phyloP scores from a whole-genome alignment of 2,113 vertebrate genomes.

The Tursiops truncatus region DNA sequence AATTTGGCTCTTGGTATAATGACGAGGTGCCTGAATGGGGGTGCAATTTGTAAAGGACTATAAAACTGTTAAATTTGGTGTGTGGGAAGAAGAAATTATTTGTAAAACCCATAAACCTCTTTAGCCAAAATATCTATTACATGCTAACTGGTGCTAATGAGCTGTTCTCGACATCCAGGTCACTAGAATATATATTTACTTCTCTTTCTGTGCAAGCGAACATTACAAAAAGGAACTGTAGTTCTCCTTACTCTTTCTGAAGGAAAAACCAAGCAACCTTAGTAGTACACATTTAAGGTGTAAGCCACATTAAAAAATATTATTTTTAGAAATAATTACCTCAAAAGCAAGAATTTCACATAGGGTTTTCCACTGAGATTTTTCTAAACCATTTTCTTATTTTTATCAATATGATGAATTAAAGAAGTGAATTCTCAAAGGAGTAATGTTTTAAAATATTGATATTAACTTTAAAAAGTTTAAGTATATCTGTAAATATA shows the following conservation, averaged over 20 bases:
- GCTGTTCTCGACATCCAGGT: constrained; percentile 8
- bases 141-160: constrained; percentile 73
- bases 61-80: constrained; percentile 77
- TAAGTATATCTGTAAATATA: not conserved
- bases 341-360: constrained; percentile 25
- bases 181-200: constrained; percentile 35
- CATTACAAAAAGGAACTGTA: constrained; percentile 43
- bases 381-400: not conserved
- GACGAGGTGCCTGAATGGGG: constrained; percentile 58
- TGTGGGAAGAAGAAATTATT: constrained; percentile 76
- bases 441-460: not conserved
- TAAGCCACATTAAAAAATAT: not conserved
- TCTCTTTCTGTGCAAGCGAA: constrained; percentile 50
- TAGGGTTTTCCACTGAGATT: not conserved
- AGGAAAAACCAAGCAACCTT: not conserved
- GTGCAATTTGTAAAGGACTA: constrained; percentile 76
- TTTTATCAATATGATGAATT: constrained; percentile 16
- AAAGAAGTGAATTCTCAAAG: not conserved
- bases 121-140: constrained; percentile 79
- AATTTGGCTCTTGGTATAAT: constrained; percentile 71
- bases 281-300: constrained; percentile 31
- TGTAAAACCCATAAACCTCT: constrained; percentile 76
- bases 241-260: constrained; percentile 27
- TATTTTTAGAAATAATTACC: constrained; percentile 7
- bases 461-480: not conserved